Conservation (phyloP, 1,140 invertebrate genomes). For the Dinoponera quadriceps region DNA sequence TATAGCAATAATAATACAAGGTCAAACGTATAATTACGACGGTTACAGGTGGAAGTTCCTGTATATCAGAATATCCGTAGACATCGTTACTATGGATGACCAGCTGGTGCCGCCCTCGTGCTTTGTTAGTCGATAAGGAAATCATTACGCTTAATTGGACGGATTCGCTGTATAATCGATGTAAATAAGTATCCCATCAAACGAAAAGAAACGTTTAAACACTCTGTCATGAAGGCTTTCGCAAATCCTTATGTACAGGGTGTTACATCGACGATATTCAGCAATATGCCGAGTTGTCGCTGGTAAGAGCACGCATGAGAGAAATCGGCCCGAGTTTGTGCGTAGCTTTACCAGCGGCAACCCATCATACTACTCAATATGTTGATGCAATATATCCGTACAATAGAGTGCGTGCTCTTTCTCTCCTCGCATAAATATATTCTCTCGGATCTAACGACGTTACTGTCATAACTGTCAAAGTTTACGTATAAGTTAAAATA, state of each 20-base stretch:
- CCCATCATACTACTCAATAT: no score
- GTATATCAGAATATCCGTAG: background rate
- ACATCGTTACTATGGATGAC: slow-evolving; percentile 10
- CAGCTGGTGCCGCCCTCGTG: background rate
- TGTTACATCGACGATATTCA: no score
- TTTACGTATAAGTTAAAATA: background rate
- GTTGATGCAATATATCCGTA: no score
- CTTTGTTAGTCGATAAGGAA: slow-evolving; percentile 25
- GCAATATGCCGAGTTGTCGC: no score
- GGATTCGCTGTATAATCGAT: background rate
- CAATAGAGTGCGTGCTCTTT: background rate
- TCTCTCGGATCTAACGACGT: background rate
- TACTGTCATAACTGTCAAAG: background rate
- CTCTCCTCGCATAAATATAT: background rate
- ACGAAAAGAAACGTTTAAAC: background rate
- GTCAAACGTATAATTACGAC: background rate
- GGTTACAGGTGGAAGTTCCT: slow-evolving; percentile 55
- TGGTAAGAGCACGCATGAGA: no score
- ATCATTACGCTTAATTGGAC: slow-evolving; percentile 61
- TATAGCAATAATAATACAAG: no score
- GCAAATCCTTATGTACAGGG: no score
- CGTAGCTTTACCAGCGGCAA: no score
- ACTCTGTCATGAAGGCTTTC: no score
- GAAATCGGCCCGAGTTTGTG: no score
- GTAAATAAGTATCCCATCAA: slow-evolving; percentile 36